Conservation (phyloP, 2,888 invertebrate species). For the Koerneria pararmatus region DNA sequence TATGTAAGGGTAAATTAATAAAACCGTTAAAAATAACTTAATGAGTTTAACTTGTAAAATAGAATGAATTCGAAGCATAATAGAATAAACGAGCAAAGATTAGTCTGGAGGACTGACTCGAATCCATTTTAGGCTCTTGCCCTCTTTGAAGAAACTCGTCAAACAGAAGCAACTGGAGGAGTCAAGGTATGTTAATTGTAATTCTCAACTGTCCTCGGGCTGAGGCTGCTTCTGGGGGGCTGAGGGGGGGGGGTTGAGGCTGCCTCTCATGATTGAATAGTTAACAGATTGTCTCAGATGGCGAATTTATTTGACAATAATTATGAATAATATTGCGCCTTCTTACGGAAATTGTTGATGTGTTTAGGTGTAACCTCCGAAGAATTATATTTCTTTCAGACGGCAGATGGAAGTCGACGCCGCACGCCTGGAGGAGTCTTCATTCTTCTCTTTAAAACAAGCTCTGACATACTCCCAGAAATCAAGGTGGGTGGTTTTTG, state of each 20-base stretch:
- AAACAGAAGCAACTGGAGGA: slow-evolving; percentile 49
- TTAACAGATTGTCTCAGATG: too few species aligned
- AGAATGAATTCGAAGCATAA: too few species aligned
- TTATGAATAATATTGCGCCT: too few species aligned
- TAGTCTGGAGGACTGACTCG: neutral
- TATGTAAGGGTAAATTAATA: too few species aligned
- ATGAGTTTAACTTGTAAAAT: too few species aligned
- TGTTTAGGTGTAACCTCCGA: neutral
- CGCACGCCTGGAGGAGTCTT: slow-evolving; percentile 58
- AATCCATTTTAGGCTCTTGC: slow-evolving; percentile 28
- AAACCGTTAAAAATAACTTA: too few species aligned
- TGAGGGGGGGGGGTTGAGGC: too few species aligned
- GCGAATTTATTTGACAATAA: too few species aligned
- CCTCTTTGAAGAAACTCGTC: slow-evolving; percentile 46
- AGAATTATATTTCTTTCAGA: slow-evolving; percentile 21
- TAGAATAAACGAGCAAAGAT: neutral
- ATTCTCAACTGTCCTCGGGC: too few species aligned
- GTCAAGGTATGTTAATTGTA: slow-evolving; percentile 46
- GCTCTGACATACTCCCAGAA: slow-evolving; percentile 29
- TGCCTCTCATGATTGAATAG: too few species aligned
- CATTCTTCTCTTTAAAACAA: slow-evolving; percentile 42
- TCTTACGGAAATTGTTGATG: neutral
- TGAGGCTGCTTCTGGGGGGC: too few species aligned
- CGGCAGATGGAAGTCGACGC: slow-evolving; percentile 39
- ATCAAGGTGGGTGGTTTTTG: slow-evolving; percentile 27